These are phyloP conservation scores for Prunella himalayana DNA, from an alignment of 2,113 vertebrate species.

Conservation along the genomic window DNA sequence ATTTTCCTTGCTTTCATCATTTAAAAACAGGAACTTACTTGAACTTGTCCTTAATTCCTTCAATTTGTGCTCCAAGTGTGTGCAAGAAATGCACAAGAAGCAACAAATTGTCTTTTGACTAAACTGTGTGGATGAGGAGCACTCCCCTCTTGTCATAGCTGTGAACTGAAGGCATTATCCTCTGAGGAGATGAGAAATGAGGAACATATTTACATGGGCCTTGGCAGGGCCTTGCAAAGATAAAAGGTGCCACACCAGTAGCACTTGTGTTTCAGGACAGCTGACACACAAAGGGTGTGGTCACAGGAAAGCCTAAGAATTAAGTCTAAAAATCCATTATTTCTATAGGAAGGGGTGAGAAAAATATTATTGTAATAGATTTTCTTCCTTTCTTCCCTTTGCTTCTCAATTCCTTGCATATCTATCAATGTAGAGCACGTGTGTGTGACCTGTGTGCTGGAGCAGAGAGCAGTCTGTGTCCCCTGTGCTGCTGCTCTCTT, in stretches of 20 bases:
- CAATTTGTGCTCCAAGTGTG: not conserved
- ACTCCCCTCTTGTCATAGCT: not conserved
- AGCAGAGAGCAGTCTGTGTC: not conserved
- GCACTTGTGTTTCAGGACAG: not conserved
- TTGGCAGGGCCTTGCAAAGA: not conserved
- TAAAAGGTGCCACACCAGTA: not conserved
- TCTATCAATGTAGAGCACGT: rapidly evolving
- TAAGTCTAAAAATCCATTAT: not conserved
- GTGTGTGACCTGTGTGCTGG: not conserved
- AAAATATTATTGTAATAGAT: not conserved
- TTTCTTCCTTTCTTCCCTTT: not conserved
- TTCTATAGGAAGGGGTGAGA: not conserved
- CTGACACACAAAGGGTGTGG: not conserved
- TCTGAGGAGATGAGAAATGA: not conserved
- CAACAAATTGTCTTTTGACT: not conserved
- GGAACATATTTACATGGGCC: not conserved
- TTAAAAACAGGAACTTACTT: not conserved
- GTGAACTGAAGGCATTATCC: not conserved
- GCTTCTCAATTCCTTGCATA: not conserved
- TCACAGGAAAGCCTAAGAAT: not conserved
- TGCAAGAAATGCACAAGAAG: not conserved
- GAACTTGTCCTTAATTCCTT: not conserved
- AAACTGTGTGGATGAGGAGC: not conserved
- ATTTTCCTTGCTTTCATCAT: not conserved
- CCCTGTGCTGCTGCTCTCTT: not conserved